Percentiles rank a stretch among this genome's conserved stretches.
These are phyloP conservation scores for Caerostris darwini DNA, from an alignment of 1,140 invertebrate genomes.

Conservation along the genomic window DNA sequence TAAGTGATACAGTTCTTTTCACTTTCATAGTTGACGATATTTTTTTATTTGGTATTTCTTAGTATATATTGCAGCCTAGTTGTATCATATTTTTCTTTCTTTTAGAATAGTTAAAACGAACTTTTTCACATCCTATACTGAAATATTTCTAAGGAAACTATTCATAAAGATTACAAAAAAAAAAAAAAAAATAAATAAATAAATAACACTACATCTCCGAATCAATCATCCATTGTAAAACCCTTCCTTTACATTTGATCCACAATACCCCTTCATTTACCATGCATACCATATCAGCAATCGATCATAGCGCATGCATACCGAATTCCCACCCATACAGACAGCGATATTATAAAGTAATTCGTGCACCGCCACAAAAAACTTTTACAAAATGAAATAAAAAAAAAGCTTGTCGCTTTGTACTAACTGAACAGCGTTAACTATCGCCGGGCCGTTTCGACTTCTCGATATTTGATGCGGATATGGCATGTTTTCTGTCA, in stretches of 20 bases:
- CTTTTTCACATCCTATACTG: too few relatives aligned
- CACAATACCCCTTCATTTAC: neutral
- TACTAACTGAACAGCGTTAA: conserved; percentile 37
- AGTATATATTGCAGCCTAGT: too few relatives aligned
- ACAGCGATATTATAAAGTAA: neutral
- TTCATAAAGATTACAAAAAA: too few relatives aligned
- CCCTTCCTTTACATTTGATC: neutral
- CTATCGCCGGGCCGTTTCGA: neutral
- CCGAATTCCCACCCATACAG: neutral
- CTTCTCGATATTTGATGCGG: conserved; percentile 39
- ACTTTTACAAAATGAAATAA: neutral
- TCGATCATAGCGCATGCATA: neutral
- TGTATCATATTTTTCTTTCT: too few relatives aligned
- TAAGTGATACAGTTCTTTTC: too few relatives aligned
- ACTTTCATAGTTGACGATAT: too few relatives aligned
- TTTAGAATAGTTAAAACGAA: too few relatives aligned
- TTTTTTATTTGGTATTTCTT: too few relatives aligned
- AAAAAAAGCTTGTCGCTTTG: too few relatives aligned
- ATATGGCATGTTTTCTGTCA: conserved; percentile 38
- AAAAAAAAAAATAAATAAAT: too few relatives aligned
- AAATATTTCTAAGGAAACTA: too few relatives aligned
- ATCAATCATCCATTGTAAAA: neutral
- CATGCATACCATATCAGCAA: neutral
- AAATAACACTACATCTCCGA: too few relatives aligned
- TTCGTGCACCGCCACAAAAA: neutral